A percentile compares a stretch with the other conserved stretches of the same genome.
Evolutionary conservation across 2,797 vertebrate species (phyloP).

Genomic region (Todus mexicanus): DNA sequence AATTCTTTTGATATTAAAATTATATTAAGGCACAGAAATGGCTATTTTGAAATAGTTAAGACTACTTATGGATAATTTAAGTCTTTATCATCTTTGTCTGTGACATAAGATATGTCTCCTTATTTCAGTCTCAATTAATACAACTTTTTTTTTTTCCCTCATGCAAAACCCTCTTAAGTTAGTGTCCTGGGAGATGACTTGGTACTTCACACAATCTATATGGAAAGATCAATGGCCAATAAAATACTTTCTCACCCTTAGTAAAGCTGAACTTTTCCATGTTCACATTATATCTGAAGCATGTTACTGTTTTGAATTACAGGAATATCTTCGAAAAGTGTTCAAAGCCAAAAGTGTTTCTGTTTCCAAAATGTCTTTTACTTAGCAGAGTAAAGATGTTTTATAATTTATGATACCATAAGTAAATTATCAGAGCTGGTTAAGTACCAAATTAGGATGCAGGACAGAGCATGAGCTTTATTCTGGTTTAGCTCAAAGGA

Average conservation of each 20-base stretch:
- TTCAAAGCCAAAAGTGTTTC: not conserved
- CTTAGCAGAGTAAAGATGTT: not conserved
- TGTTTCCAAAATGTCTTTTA: not conserved
- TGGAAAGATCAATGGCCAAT: not conserved
- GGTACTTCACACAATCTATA: not conserved
- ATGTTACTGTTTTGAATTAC: not conserved
- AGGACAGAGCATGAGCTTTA: not conserved
- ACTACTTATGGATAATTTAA: not conserved
- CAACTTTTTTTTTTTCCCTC: not conserved
- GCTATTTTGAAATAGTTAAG: not conserved
- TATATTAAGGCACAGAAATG: not conserved
- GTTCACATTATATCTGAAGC: not conserved
- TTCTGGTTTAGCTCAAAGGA: not conserved
- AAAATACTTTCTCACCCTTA: not conserved
- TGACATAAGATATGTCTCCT: not conserved
- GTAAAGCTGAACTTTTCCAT: not conserved
- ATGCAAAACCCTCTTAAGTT: not conserved
- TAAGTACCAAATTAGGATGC: not conserved
- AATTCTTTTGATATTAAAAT: not conserved
- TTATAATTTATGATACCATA: not conserved
- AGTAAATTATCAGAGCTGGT: not conserved
- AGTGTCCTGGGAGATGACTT: not conserved
- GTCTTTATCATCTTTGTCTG: not conserved
- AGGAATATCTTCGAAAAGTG: not conserved
- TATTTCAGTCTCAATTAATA: not conserved